phyloP scores from a whole-genome alignment of 2,888 invertebrate genomes.

The Drosophila cognata region DNA sequence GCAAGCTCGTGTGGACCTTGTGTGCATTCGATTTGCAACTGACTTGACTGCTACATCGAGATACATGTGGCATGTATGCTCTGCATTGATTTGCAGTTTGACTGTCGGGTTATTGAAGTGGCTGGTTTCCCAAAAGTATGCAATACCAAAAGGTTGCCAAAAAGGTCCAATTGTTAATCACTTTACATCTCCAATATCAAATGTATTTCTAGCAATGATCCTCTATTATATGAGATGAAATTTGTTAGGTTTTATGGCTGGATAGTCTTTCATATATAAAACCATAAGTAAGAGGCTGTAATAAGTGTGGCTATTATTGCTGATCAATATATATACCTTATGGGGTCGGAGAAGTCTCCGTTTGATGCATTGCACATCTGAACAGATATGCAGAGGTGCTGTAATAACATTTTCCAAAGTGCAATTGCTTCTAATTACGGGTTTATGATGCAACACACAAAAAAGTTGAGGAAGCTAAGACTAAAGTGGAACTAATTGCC shows the following conservation, averaged over 20 bases:
- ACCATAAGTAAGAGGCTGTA: neutral
- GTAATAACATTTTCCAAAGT: neutral
- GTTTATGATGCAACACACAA: neutral
- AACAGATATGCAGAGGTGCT: neutral
- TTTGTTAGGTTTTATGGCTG: neutral
- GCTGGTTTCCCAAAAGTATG: slow-evolving; percentile 37
- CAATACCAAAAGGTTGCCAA: slow-evolving; percentile 2
- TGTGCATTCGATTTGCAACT: slow-evolving; percentile 32
- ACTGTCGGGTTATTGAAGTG: slow-evolving; percentile 4
- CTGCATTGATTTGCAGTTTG: slow-evolving; percentile 40
- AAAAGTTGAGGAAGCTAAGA: neutral
- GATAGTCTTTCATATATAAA: neutral
- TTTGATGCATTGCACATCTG: neutral
- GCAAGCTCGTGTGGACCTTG: slow-evolving; percentile 39
- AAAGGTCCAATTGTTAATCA: neutral
- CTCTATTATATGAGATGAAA: neutral
- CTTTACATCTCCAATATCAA: neutral
- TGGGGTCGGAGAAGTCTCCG: neutral
- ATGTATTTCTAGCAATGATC: neutral
- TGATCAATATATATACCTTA: neutral
- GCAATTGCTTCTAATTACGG: neutral
- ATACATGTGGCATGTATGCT: neutral
- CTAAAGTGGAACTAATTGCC: slow-evolving; percentile 37
- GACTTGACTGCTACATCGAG: slow-evolving; percentile 20
- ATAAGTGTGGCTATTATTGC: neutral